Base-by-base conservation (phyloP, 1,140 invertebrate species). In the Amphibalanus amphitrite region DNA sequence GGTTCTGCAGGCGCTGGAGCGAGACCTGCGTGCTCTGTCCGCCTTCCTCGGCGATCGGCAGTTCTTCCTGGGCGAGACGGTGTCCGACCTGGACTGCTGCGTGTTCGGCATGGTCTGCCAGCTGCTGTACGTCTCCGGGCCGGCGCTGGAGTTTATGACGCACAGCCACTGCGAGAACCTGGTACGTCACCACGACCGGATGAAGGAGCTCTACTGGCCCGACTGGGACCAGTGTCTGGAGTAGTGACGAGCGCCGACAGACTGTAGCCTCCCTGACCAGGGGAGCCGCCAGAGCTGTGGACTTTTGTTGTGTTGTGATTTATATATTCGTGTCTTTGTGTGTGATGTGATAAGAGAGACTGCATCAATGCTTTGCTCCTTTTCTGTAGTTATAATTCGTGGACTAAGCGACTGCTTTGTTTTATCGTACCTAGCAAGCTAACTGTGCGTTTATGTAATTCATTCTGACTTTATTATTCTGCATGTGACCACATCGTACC, bases 31-130 rank as follows among this genome's bases (percentile, higher is more conserved):
- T 47, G 73, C 65, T 23, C 64, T 75, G n/a, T 71, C 70, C 38
- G 38, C 71, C 4, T 74, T 69, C 74, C 59, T 67, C 23, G 70
- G 70, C 0, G 72, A 69, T 17, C 81, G 81, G 73, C 71, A 73
- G 25, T 83, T 78, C 73, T 75, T 82, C 17, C 75, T 80, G 69
- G 82, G 82, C 20, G 75, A 80, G 13, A 69, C 75, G n/a, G 79
- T 80, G 0, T 74, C 74, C 28, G 79, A 80, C 72, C 78, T 79
- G 28, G 82, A 83, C 73, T 83, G 82, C 75, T 59, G 71, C 70
- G 47, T 69, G 40, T 74, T 70, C 74, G 47, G 74, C 47, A 59
- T 72, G 74, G 33, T 75, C 78, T 77, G 76, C 29, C 69, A 79
- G 71, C 69, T 77, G 23, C 3, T 29, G 29, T 71, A 71, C 47